Conservation (phyloP, 2,797 vertebrate genomes). For the Loriculus beryllinus region DNA sequence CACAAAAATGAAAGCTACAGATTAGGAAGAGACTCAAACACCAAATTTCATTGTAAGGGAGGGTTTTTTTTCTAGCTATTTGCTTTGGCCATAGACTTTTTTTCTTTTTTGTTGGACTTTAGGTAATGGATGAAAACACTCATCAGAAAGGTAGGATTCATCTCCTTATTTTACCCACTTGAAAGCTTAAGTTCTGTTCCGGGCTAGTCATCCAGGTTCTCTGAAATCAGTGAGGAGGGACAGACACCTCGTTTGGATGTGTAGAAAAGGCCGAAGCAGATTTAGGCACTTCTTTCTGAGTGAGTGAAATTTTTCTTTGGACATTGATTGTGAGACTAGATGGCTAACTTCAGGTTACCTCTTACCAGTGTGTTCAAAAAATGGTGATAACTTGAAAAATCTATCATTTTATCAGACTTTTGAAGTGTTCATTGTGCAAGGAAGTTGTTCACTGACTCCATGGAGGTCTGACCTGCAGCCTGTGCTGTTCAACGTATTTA, state of each 20-base stretch:
- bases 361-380: not conserved
- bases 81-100: not conserved
- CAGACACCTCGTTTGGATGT: not conserved
- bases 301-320: not conserved
- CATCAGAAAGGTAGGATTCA: not conserved
- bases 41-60: not conserved
- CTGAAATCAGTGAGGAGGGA: not conserved
- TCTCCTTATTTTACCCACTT: not conserved
- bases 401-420: not conserved
- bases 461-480: not conserved
- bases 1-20: not conserved
- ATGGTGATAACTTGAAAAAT: not conserved
- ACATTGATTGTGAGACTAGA: not conserved
- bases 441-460: not conserved
- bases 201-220: not conserved
- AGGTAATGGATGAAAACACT: not conserved
- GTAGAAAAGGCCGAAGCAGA: not conserved
- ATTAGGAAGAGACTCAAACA: not conserved
- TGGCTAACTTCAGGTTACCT: not conserved
- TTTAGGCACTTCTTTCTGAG: not conserved
- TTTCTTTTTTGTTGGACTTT: not conserved
- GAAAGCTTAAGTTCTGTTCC: not conserved
- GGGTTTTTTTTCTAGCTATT: not conserved
- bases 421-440: not conserved
- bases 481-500: not conserved